phyloP scores from a whole-genome alignment of 2,888 invertebrate genomes.

The Eupithecia insigniata region DNA sequence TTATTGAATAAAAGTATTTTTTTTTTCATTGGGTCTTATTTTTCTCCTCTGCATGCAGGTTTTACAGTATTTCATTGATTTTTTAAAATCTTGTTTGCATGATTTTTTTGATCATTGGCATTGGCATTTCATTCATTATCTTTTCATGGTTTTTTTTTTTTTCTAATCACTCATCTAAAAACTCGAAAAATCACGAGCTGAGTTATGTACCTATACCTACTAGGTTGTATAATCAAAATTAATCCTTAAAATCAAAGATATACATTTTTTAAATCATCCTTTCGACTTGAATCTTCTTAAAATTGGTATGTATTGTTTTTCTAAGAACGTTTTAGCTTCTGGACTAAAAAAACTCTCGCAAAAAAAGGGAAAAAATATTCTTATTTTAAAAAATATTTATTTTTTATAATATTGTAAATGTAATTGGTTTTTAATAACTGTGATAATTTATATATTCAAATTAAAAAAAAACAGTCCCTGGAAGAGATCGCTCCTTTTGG shows the following conservation, averaged over 20 bases:
- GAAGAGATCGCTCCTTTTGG: no score
- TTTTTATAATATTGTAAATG: no score
- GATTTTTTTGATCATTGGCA: slow-evolving; percentile 19
- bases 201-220: not conserved
- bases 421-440: no score
- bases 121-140: slow-evolving; percentile 12
- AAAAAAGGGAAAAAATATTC: not conserved
- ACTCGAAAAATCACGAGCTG: not conserved
- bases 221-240: not conserved
- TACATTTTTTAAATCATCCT: not conserved
- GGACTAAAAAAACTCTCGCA: not conserved
- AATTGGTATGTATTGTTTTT: slow-evolving; percentile 10
- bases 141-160: slow-evolving; percentile 3
- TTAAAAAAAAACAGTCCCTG: no score
- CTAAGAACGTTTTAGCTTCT: slow-evolving; percentile 1
- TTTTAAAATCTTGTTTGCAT: slow-evolving; percentile 20
- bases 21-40: slow-evolving; percentile 67
- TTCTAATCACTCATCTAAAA: not conserved
- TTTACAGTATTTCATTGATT: slow-evolving; percentile 35
- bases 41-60: slow-evolving; percentile 55
- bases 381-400: no score
- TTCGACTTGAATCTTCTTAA: not conserved
- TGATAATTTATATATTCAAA: no score
- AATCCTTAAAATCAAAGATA: not conserved
- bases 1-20: slow-evolving; percentile 74